These are phyloP conservation scores for Sylvilagus bachmani DNA, from an alignment of 2,113 vertebrate genomes.

Conservation along the genomic window DNA sequence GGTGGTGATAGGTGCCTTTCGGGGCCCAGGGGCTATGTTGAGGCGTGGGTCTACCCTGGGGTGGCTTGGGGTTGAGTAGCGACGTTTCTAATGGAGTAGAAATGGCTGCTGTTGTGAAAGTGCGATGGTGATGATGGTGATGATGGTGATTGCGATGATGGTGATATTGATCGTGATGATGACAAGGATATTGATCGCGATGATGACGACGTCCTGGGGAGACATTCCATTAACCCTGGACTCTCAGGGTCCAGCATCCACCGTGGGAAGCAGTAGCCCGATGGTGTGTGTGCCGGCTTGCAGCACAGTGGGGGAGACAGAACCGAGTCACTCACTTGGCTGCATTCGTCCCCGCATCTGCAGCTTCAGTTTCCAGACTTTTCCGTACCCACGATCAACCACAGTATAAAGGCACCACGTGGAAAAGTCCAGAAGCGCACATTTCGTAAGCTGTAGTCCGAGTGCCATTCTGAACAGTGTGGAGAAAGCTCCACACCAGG, in stretches of 20 bases:
- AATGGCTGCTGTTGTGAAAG: neutral
- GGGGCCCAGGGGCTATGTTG: neutral
- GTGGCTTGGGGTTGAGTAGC: neutral
- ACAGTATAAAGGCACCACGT: too few species aligned
- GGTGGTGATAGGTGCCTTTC: fast-evolving
- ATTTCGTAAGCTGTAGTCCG: too few species aligned
- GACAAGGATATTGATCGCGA: neutral
- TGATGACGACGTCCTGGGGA: neutral
- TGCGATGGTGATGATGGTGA: too few species aligned
- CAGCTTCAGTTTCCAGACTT: too few species aligned
- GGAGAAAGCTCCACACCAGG: too few species aligned
- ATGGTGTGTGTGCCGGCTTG: neutral
- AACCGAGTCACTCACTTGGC: neutral
- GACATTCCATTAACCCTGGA: neutral
- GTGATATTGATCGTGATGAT: too few species aligned
- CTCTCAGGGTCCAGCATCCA: neutral
- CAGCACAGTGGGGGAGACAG: neutral
- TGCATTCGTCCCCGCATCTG: too few species aligned
- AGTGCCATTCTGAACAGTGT: too few species aligned
- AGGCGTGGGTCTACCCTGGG: neutral
- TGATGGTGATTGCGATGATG: too few species aligned
- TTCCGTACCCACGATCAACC: too few species aligned
- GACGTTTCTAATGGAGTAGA: neutral
- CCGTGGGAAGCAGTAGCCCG: too few species aligned
- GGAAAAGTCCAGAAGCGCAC: too few species aligned